Base-by-base conservation (phyloP, 2,888 invertebrate species). In the Acrobeloides nanus region DNA sequence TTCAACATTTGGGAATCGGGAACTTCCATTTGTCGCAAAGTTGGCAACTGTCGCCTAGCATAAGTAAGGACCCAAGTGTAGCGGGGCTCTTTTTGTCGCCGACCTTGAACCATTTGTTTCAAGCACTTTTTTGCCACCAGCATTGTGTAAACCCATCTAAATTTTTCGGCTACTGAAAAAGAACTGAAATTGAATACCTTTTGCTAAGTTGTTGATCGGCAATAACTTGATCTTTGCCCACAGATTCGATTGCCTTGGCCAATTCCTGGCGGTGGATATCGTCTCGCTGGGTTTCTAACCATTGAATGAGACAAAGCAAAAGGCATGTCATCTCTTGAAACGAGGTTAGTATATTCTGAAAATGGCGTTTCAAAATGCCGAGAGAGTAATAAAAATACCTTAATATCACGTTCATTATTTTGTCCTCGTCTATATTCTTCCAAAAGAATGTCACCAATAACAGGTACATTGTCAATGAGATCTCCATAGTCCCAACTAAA, bases 251-350 rank as follows among this genome's bases (percentile, higher is more conserved):
- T n/a, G n/a, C 26, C 40, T 31, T 27, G 1, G 51, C 39, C 17
- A 51, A 33, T n/a, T 18, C 26, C 15, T 48, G 40, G n/a, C n/a
- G n/a, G n/a, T n/a, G n/a, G n/a, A n/a, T n/a, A n/a, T n/a, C n/a
- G n/a, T n/a, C n/a, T n/a, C n/a, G n/a, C n/a, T n/a, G n/a, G n/a
- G 52, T 44, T 26, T 58, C 51, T 34, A 62, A 40, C 63, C 61
- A 64, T 46, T 62, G 59, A 8, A 53, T 52, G 21, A 64, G 25
- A 37, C 60, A 55, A n/a, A 64, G 32, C 26, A 61, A 37, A 43
- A 61, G 10, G 12, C 51, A 51, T 18, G 50, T 48, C 31, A 54
- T 32, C 21, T 53, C 46, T 8, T 44, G 40, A 31, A 57, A 57
- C 15, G 61, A 38, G 17, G 31, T 12, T 17, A 53, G 25, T 15